Evolutionary conservation across 30 jellyfish, hydroid and myxozoan species (phyloP), one percentile per base, ranked within the genome.

Genomic region (Turritopsis dohrnii): DNA sequence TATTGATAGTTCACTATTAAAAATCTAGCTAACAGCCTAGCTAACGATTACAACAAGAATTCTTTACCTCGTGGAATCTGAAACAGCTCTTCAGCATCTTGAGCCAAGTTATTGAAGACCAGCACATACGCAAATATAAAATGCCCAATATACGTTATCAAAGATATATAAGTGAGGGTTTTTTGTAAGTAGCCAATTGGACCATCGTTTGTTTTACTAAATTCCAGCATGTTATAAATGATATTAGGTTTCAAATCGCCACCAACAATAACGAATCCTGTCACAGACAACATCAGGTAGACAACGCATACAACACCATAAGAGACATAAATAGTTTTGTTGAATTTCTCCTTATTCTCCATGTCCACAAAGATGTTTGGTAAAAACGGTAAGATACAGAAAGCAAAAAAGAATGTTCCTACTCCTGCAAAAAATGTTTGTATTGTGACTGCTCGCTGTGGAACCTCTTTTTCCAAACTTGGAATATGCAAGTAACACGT

Each of bases 321-420:
- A 52, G 66, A 26, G 53, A 80, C 1, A 1, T 25, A 18, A 80
- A 81, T 16, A 8, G 85, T 24, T 80, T 26, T 80, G 41, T 16
- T 16, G 8, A 80, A 31, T 30, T 41, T 80, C 29, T 52, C 21
- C 5, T 66, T 30, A 19, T 80, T 53, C 65, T 80, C 24, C 83
- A 60, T 80, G 65, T 80, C 87, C 23, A 52, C 66, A 23, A 31
- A 85, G 53, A 80, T 80, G 52, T 80, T 80, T 7, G 87, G 87
- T 3, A 80, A 52, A 80, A 80, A 80, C 19, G 85, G 85, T 24
- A 80, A 1, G 54, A 81, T 85, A 52, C 85, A 8, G 28, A 80
- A 80, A 16, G 85, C 87, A 60, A 80, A 80, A 25, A 80, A 52
- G 1, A 80, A 31, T 24, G 87, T 18, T 4, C 87, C 87, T 23